Evolutionary conservation across 2,113 vertebrate genomes (phyloP), one percentile per base, ranked within the genome.

Genomic region (Dicaeum eximium): DNA sequence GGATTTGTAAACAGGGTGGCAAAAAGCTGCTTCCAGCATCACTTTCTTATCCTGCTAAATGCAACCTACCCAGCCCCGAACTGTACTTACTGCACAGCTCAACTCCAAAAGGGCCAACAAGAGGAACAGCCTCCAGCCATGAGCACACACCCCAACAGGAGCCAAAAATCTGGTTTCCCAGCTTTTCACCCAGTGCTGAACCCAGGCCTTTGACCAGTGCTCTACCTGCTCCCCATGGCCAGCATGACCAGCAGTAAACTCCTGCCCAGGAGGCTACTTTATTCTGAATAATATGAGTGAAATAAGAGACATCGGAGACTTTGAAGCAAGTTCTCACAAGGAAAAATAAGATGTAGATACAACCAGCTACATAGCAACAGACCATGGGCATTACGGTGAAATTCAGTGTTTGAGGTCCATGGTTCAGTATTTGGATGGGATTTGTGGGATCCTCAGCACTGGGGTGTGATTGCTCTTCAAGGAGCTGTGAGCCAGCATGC

Each of bases 1-100:
- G 38, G 37, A 73, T 80, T 73, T 86, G 47, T 66, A 66, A 86
- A 50, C 8, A 57, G 38, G 80, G 27, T 80, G 75, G 80, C 38
- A 47, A 74, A 87, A 73, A 44, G 33, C 80, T 66, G 80, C 77
- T 88, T 37, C 58, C 77, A 66, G 66, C 35, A 45, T 80, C 45
- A 2, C 50, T 74, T 94, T 74, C 61, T 80, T 57, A 80, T 4
- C 66, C 66, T 73, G 37, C 33, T 25, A 13, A 57, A 18, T 51
- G 25, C 24, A 72, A 28, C 60, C 37, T 16, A 15, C 17, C 7
- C 6, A 11, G 53, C 13, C 48, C 48, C 0, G 0, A 62, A 4
- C 44, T 21, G 33, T 7, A 10, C 33, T 24, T 7, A 10, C 33
- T 24, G 80, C 40, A 8, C 13, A 20, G 40, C 61, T 56, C 30